Base-by-base conservation (phyloP, 2,888 invertebrate species). In the Drosophila austrosaltans region DNA sequence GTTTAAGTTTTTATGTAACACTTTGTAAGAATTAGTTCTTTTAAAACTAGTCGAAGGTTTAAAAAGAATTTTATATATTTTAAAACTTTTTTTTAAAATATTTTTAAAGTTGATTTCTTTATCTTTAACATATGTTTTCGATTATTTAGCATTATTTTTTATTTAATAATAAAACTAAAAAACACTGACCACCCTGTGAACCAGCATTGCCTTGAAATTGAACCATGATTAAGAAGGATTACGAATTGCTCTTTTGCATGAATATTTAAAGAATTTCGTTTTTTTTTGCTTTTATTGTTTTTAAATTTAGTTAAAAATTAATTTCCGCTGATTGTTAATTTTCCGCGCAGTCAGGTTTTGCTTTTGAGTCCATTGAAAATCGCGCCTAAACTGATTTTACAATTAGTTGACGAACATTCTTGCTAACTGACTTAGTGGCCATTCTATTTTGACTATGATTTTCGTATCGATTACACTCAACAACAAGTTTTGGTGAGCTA, bases 341-440 rank as follows among this genome's bases (percentile, higher is more conserved):
- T 67, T 82, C 71, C 71, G 72, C 71, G 77, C 56, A 70, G 80
- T 75, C 75, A 78, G 75, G 78, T 66, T 63, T 71, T 72, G 72
- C 48, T 76, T 78, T 76, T 75, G 84, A 79, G 79, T 75, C 76
- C 81, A 89, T 81, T 78, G 89, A 88, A 87, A 89, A 85, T 81
- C 83, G 87, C 88, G 87, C 80, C 81, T 88, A 88, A 90, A 89
- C 89, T 89, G 87, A 89, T 88, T 87, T 89, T 80, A 63, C 89
- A 89, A 87, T 90, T 85, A 87, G 89, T 75, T 67, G 79, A 74
- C 77, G 72, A 77, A 79, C 82, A 82, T 82, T 81, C 81, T 80
- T 86, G 86, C 90, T 89, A 89, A 89, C 79, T 85, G 83, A 90
- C 89, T 90, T 89, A 89, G 89, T 90, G 90, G 80, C 66, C 73